phyloP scores from a whole-genome alignment of 2,888 invertebrate species.

The Phengaris arion region DNA sequence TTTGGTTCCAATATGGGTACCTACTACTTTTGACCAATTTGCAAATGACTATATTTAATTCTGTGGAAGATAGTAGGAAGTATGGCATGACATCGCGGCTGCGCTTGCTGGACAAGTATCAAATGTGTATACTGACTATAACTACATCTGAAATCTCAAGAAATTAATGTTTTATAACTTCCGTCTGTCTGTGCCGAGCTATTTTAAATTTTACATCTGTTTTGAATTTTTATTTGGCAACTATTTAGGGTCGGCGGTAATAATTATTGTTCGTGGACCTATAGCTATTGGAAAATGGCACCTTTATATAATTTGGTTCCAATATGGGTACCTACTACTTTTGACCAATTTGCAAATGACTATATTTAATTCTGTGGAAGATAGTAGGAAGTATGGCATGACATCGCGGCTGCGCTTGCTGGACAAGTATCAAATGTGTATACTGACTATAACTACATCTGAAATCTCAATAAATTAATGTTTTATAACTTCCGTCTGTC shows the following conservation, averaged over 20 bases:
- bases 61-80: too few species aligned
- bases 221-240: conserved; percentile 13
- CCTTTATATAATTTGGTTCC: too few species aligned
- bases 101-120: conserved; percentile 1
- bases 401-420: neutral
- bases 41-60: too few species aligned
- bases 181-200: conserved; percentile 1
- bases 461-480: conserved; percentile 11
- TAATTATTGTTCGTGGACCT: too few species aligned
- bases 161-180: conserved; percentile 17
- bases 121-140: neutral
- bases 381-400: neutral
- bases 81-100: neutral
- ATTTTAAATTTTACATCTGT: conserved; percentile 15
- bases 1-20: too few species aligned
- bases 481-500: conserved; percentile 12
- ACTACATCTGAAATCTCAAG: neutral
- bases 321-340: too few species aligned
- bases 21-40: too few species aligned
- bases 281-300: too few species aligned
- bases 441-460: neutral
- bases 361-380: too few species aligned
- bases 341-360: too few species aligned
- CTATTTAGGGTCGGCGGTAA: neutral
- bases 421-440: neutral